Evolutionary conservation across 37 sponge, comb jelly and placozoan genomes (phyloP), one percentile per base, ranked within the genome.

Genomic region (Ianthella basta): DNA sequence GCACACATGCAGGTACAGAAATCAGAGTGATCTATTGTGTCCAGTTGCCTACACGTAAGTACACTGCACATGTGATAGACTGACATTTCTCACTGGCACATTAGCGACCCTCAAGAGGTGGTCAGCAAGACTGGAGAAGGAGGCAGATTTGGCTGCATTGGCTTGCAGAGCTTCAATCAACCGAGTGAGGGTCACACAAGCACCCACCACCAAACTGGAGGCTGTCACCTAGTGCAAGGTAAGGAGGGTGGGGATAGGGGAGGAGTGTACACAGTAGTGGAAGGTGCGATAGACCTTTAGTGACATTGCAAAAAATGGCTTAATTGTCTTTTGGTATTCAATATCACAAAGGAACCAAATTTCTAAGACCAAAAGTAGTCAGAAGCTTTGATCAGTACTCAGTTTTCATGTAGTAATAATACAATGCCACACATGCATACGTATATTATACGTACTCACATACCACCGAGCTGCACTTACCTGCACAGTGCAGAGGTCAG

Each of bases 11-110:
- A n/a, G n/a, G n/a, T n/a, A n/a, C n/a, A n/a, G n/a, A n/a, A n/a
- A n/a, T n/a, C n/a, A n/a, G n/a, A n/a, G n/a, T n/a, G n/a, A n/a
- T n/a, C n/a, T n/a, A n/a, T n/a, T n/a, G n/a, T n/a, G n/a, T n/a
- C n/a, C n/a, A n/a, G n/a, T n/a, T n/a, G n/a, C n/a, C n/a, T n/a
- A n/a, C n/a, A n/a, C n/a, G n/a, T n/a, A n/a, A n/a, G n/a, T n/a
- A n/a, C n/a, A n/a, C n/a, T n/a, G n/a, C n/a, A n/a, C n/a, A n/a
- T n/a, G n/a, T n/a, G n/a, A n/a, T 8, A 53, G 18, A 80, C 85
- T 81, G 33, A 89, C 87, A 78, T 92, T 92, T 70, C 92, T 81
- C 50, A 92, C 89, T 21, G 92, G 83, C 35, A 89, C 73, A 55
- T 92, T 92, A 21, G 89, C 92, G 40, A 89, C 60, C 53, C 63